Base-by-base conservation (phyloP, 2,888 invertebrate genomes). In the Cabera pusaria region DNA sequence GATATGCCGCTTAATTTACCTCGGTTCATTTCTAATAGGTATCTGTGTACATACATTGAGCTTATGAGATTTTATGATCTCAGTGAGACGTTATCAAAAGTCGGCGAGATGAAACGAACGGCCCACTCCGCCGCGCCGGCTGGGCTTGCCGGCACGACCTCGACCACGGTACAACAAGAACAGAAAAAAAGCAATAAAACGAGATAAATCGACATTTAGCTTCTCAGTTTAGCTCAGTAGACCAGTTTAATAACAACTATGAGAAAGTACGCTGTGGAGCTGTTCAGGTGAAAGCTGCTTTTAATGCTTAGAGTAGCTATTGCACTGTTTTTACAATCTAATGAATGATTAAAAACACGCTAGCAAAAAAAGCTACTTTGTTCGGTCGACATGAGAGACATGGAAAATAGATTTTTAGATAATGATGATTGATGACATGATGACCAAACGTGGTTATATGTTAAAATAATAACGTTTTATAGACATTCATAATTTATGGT, bases 11-110 rank as follows among this genome's bases (percentile, higher is more conserved):
- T 44, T 22, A 42, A 35, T 44, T 8, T 29, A 36, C 40, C 38
- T 31, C 38, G 24, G 25, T 18, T 38, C 38, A 41, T 50, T 46
- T 44, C 37, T 37, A 50, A 55, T 56, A 59, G 50, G 48, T 54
- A 52, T 50, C 48, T 32, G 26, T 50, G 56, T 55, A 52, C 52
- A 50, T 56, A 56, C 55, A 52, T 50, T 27, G 57, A 56, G 64
- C 63, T 58, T 61, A 64, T 56, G 64, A 60, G 59, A 63, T 65
- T 70, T 67, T 70, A 67, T 65, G 67, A 58, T 69, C 64, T 64
- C 59, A 59, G 58, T 53, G 61, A 59, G 51, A 57, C 60, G 62
- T 68, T 67, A 71, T 71, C 70, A 70, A 61, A 62, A 58, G 63
- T 56, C 63, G 65, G 68, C 41, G 45, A 61, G 63, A 68, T 67